Percentiles rank a stretch among this genome's conserved stretches.
These are phyloP conservation scores for Odontamblyopus lacepedii DNA, from an alignment of 2,797 vertebrate species.

Conservation along the genomic window DNA sequence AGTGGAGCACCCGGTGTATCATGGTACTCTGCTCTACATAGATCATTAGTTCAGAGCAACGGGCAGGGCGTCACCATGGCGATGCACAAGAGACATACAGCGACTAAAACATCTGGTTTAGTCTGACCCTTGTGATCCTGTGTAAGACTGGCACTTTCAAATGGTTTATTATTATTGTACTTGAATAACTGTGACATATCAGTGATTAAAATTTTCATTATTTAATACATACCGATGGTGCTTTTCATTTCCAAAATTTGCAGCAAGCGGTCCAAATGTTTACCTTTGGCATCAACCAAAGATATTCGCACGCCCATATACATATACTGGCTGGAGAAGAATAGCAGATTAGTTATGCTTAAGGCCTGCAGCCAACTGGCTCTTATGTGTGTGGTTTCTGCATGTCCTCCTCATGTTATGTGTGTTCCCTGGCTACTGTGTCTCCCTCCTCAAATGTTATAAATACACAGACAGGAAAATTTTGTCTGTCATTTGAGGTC, in stretches of 20 bases:
- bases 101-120: conserved; percentile 61
- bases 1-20: conserved; percentile 47
- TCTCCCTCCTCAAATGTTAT: neutral
- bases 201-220: neutral
- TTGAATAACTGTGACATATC: neutral
- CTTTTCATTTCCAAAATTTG: neutral
- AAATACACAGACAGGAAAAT: neutral
- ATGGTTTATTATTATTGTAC: neutral
- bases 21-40: conserved; percentile 58
- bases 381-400: too few relatives aligned
- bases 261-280: neutral
- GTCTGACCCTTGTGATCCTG: conserved; percentile 41
- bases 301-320: neutral
- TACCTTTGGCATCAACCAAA: neutral
- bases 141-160: conserved; percentile 28
- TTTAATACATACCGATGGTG: neutral
- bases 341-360: neutral
- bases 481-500: too few relatives aligned
- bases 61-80: conserved; percentile 31
- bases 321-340: neutral
- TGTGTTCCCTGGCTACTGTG: too few relatives aligned
- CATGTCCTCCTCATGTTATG: too few relatives aligned
- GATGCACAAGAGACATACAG: conserved; percentile 44
- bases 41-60: conserved; percentile 62
- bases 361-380: too few relatives aligned